Conservation (phyloP, 2,888 invertebrate species). For the Agrilus mali region DNA sequence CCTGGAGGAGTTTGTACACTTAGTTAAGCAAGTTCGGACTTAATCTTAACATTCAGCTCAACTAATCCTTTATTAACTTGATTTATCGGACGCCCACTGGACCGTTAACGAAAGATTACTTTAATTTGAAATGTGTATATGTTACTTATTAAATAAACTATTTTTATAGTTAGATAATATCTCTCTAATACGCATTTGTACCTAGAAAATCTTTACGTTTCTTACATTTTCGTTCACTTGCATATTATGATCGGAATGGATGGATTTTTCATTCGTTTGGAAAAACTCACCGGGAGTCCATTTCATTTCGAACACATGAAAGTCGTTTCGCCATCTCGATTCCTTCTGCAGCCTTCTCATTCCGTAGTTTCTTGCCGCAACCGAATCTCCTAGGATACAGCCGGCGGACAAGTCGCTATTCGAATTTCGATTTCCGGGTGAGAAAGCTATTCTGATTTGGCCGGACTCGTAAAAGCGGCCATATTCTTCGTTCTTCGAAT, state of each 20-base stretch:
- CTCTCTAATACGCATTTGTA: too few species aligned
- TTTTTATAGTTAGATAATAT: too few species aligned
- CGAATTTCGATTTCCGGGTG: conserved; percentile 44
- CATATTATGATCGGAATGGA: too few species aligned
- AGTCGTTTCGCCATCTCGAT: conserved; percentile 36
- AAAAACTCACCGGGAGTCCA: conserved; percentile 39
- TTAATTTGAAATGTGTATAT: too few species aligned
- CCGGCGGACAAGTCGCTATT: conserved; percentile 15
- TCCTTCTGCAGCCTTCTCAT: conserved; percentile 16
- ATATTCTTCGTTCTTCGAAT: conserved; percentile 50
- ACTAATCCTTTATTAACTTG: neutral
- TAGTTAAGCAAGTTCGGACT: neutral
- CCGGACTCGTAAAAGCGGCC: conserved; percentile 52
- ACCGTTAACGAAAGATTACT: too few species aligned
- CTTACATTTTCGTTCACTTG: too few species aligned
- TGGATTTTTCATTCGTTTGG: neutral
- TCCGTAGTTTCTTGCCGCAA: conserved; percentile 21
- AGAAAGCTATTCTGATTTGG: conserved; percentile 57
- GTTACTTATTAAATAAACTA: too few species aligned
- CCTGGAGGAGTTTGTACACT: neutral
- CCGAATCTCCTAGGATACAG: conserved; percentile 21
- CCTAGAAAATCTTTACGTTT: too few species aligned
- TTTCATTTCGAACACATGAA: conserved; percentile 42
- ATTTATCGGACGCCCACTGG: too few species aligned
- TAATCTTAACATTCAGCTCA: neutral